Evolutionary conservation across 2,888 invertebrate species (phyloP).

Genomic region (Drosophila recens): DNA sequence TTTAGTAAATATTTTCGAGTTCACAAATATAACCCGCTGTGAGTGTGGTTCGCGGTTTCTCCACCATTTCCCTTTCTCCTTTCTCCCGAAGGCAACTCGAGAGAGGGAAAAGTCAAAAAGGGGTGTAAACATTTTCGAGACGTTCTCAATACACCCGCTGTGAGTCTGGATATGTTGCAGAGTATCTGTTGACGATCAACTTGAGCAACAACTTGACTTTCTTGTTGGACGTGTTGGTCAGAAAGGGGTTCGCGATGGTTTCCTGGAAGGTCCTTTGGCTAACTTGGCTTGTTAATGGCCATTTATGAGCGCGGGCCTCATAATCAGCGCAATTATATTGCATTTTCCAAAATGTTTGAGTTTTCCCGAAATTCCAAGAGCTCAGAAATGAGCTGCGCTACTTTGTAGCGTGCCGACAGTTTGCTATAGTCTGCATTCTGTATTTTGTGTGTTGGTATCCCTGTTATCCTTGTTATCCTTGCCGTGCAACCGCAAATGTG

Average conservation of each 20-base stretch:
- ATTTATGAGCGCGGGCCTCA: slow-evolving; percentile 65
- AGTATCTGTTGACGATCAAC: slow-evolving; percentile 7
- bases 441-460: background rate
- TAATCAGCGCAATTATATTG: slow-evolving; percentile 82
- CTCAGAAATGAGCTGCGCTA: slow-evolving; percentile 53
- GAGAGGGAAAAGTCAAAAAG: background rate
- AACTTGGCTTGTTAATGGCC: slow-evolving; percentile 72
- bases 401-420: slow-evolving; percentile 71
- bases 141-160: slow-evolving; percentile 45
- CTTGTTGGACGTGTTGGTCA: slow-evolving; percentile 11
- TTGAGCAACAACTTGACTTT: slow-evolving; percentile 38
- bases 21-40: slow-evolving; percentile 17
- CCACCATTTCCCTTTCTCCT: slow-evolving; percentile 3
- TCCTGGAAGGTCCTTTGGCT: slow-evolving; percentile 59
- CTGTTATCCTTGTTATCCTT: slow-evolving; percentile 67
- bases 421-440: slow-evolving; percentile 5
- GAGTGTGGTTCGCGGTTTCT: slow-evolving; percentile 12
- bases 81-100: background rate
- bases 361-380: slow-evolving; percentile 65
- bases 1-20: slow-evolving; percentile 56
- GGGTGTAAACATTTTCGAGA: slow-evolving; percentile 5
- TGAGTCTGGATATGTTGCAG: slow-evolving; percentile 2
- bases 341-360: slow-evolving; percentile 56
- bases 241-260: slow-evolving; percentile 43
- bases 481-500: slow-evolving; percentile 74